These are phyloP conservation scores for Meloidogyne hapla DNA, from an alignment of 1,140 invertebrate genomes.

Conservation along the genomic window DNA sequence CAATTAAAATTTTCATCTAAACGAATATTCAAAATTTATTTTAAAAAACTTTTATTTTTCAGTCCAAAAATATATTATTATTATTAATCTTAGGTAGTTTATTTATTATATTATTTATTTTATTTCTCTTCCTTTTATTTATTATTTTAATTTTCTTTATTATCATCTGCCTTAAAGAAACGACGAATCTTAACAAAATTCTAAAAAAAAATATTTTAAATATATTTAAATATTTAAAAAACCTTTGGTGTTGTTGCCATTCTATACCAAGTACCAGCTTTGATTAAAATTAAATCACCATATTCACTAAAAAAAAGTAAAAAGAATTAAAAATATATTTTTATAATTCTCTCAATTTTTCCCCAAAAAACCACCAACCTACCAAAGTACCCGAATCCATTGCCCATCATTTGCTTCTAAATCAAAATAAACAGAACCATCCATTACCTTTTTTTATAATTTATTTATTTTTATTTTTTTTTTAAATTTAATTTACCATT, in stretches of 20 bases:
- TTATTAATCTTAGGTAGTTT: too few species aligned
- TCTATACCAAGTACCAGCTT: conserved; percentile 52
- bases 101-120: too few species aligned
- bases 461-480: conserved; percentile 30
- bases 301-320: conserved; percentile 48
- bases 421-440: conserved; percentile 61
- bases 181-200: conserved; percentile 64
- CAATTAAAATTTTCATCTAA: too few species aligned
- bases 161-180: conserved; percentile 59
- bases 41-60: too few species aligned
- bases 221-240: conserved; percentile 46
- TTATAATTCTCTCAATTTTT: neutral
- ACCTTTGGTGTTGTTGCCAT: conserved; percentile 63
- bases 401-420: conserved; percentile 58
- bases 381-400: conserved; percentile 56
- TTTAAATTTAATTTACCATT: neutral
- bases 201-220: conserved; percentile 52
- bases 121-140: too few species aligned
- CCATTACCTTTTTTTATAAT: conserved; percentile 58
- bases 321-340: conserved; percentile 2
- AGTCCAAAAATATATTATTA: too few species aligned
- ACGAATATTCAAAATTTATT: too few species aligned
- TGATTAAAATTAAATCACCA: conserved; percentile 61
- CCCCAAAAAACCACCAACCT: neutral
- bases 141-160: conserved; percentile 15